phyloP scores from a whole-genome alignment of 2,113 vertebrate species.

The Cygnus atratus region DNA sequence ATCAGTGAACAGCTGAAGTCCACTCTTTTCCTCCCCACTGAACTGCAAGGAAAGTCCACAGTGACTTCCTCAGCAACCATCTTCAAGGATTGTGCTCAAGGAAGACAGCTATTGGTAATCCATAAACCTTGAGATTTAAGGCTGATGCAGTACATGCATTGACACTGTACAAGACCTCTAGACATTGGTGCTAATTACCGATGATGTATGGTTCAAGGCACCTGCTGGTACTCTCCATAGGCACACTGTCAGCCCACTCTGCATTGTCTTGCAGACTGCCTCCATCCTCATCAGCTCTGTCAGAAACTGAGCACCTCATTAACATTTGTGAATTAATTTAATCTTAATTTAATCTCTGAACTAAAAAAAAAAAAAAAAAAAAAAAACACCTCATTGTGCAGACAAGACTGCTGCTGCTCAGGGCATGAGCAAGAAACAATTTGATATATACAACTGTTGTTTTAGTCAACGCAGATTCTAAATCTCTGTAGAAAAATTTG shows the following conservation, averaged over 20 bases:
- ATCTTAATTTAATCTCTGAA: not conserved
- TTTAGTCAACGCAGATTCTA: not conserved
- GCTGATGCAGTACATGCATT: rapidly evolving
- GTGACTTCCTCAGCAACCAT: not conserved
- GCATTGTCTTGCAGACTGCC: not conserved
- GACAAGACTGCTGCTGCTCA: not conserved
- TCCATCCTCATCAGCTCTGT: not conserved
- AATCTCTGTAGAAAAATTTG: not conserved
- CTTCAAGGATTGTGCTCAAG: not conserved
- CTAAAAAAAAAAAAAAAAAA: not conserved
- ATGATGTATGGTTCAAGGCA: rapidly evolving
- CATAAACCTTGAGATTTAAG: rapidly evolving
- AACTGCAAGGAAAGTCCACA: not conserved
- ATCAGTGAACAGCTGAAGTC: not conserved
- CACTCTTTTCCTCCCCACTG: not conserved
- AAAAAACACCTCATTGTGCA: not conserved
- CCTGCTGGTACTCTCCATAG: not conserved
- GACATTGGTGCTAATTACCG: not conserved
- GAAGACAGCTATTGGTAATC: not conserved
- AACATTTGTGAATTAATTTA: not conserved
- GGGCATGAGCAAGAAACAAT: not conserved
- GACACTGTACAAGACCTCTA: not conserved
- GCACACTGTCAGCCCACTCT: not conserved
- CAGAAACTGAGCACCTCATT: not conserved
- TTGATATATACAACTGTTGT: not conserved